Conservation (phyloP, 2,888 invertebrate genomes). For the Platycheirus rosarum region DNA sequence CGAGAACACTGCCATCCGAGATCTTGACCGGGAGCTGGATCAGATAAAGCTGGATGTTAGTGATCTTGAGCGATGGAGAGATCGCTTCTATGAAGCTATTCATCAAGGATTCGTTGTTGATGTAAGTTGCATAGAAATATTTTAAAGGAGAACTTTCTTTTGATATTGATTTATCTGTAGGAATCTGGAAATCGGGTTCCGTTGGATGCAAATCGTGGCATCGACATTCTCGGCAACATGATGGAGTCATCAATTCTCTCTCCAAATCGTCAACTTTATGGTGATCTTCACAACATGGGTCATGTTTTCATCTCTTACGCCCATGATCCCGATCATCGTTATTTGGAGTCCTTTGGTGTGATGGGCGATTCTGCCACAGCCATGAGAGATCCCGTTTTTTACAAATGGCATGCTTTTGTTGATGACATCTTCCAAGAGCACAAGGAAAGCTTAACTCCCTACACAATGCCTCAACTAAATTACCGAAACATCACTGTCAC, state of each 20-base stretch:
- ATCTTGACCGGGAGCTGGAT: constrained; percentile 87
- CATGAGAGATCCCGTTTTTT: constrained; percentile 94
- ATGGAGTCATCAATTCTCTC: constrained; percentile 89
- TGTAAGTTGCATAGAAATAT: constrained; percentile 82
- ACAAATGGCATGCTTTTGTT: constrained; percentile 92
- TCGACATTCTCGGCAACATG: constrained; percentile 91
- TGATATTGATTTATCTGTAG: constrained; percentile 79
- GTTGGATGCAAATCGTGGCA: constrained; percentile 88
- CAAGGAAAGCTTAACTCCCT: constrained; percentile 88
- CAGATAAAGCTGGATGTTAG: constrained; percentile 87
- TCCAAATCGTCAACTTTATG: constrained; percentile 88
- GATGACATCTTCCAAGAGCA: constrained; percentile 90
- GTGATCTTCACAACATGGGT: constrained; percentile 92
- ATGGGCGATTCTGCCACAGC: constrained; percentile 93
- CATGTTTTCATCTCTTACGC: constrained; percentile 90
- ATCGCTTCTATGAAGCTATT: constrained; percentile 88
- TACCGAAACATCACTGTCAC: constrained; percentile 85
- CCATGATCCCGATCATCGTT: constrained; percentile 90
- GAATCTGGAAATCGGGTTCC: constrained; percentile 84
- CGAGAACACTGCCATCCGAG: constrained; percentile 84
- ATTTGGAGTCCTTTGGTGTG: constrained; percentile 89
- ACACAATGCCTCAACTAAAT: constrained; percentile 82
- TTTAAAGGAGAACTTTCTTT: not conserved
- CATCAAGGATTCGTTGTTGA: constrained; percentile 85
- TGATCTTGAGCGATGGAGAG: constrained; percentile 89